Conservation (phyloP, 1,140 invertebrate species). For the Pinna nobilis region DNA sequence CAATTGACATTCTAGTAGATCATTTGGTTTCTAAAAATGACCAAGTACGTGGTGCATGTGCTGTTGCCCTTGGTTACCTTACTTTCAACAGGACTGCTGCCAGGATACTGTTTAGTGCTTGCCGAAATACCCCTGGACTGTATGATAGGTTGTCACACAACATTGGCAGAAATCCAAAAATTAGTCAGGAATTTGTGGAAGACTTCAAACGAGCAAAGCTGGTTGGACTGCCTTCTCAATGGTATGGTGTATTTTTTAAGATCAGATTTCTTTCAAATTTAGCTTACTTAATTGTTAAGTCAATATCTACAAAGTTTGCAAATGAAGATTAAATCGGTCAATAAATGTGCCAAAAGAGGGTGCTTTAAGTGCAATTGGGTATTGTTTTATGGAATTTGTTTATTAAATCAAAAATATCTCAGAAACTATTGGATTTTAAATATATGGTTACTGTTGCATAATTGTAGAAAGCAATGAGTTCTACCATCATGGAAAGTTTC, state of each 20-base stretch:
- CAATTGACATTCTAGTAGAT: constrained; percentile 67
- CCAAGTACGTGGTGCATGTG: constrained; percentile 65
- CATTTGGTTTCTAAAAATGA: constrained; percentile 63
- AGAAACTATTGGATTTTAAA: too few relatives aligned
- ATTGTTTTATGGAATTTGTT: too few relatives aligned
- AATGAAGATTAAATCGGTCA: too few relatives aligned
- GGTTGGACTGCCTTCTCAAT: constrained; percentile 71
- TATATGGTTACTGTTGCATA: too few relatives aligned
- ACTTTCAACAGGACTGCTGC: constrained; percentile 73
- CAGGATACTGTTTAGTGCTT: constrained; percentile 66
- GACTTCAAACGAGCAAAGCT: constrained; percentile 70
- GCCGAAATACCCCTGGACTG: constrained; percentile 70
- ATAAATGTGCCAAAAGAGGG: too few relatives aligned
- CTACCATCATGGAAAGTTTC: too few relatives aligned
- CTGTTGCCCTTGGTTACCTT: constrained; percentile 73
- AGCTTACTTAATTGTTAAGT: too few relatives aligned
- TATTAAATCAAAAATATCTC: too few relatives aligned
- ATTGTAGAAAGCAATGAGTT: too few relatives aligned
- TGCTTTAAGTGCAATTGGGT: too few relatives aligned
- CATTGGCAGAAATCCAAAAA: constrained; percentile 70
- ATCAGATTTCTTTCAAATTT: too few relatives aligned
- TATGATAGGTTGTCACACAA: constrained; percentile 70
- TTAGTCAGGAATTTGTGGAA: constrained; percentile 70
- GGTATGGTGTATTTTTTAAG: constrained; percentile 66
- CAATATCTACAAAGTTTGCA: too few relatives aligned